These are phyloP conservation scores for Neomorphus geoffroyi DNA, from an alignment of 2,797 vertebrate species.

Conservation along the genomic window DNA sequence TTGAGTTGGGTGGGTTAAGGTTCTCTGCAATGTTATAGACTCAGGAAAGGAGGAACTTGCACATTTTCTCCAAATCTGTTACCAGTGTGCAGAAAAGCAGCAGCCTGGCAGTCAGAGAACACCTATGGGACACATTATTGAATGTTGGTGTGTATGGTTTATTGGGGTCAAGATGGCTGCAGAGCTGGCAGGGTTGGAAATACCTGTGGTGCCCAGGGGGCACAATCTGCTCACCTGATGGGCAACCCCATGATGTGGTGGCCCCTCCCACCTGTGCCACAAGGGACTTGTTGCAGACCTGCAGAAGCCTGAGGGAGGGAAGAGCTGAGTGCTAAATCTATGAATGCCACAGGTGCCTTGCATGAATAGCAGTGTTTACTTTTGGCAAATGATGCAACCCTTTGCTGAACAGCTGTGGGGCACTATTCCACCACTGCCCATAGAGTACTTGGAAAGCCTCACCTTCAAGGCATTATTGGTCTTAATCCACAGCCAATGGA, in stretches of 20 bases:
- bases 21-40: background rate
- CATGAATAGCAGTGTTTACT: background rate
- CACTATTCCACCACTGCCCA: background rate
- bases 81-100: background rate
- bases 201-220: rapidly evolving
- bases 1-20: background rate
- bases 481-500: background rate
- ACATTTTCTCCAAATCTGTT: background rate
- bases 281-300: background rate
- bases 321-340: background rate
- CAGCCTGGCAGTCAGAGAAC: background rate
- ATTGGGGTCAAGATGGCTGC: rapidly evolving
- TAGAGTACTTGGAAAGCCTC: background rate
- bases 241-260: rapidly evolving
- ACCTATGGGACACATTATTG: rapidly evolving
- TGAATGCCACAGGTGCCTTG: background rate
- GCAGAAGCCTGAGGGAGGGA: background rate
- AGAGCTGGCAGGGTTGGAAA: background rate
- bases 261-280: background rate
- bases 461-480: background rate
- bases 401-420: background rate
- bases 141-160: rapidly evolving
- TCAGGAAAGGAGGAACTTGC: background rate
- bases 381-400: background rate
- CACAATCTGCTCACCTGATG: rapidly evolving